These are phyloP conservation scores for Pocillopora damicornis DNA, from an alignment of 64 coral and sea anemone species.

Conservation along the genomic window DNA sequence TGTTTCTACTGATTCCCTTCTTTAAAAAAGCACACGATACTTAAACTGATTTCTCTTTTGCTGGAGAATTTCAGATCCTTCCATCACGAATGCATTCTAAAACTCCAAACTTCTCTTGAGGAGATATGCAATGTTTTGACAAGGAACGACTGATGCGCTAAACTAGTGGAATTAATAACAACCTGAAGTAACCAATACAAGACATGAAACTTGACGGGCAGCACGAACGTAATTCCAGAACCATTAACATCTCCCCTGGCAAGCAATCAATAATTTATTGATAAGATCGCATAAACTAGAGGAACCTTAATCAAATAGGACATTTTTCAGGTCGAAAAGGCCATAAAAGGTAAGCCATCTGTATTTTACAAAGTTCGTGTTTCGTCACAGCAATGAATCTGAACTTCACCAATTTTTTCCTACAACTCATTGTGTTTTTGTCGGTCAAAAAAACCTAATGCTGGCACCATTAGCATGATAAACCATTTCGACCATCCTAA, in stretches of 20 bases:
- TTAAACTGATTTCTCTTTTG: background rate
- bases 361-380: background rate
- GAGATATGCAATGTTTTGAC: background rate
- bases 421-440: no score
- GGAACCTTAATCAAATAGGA: background rate
- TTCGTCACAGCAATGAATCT: background rate
- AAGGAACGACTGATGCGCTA: background rate
- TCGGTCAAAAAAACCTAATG: no score
- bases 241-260: slow-evolving; percentile 7
- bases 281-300: background rate
- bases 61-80: background rate
- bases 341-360: background rate
- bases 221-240: slow-evolving; percentile 20
- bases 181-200: background rate
- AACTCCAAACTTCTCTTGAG: background rate
- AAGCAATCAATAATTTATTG: background rate
- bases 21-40: background rate
- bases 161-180: slow-evolving; percentile 15
- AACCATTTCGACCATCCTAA: no score
- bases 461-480: no score
- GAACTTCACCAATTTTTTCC: background rate
- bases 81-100: background rate
- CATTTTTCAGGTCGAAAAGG: background rate
- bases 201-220: slow-evolving; percentile 1
- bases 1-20: background rate